Percentiles rank a stretch among this genome's conserved stretches.
Conservation (phyloP, 2,888 invertebrate genomes). For the Chloroclystis v-ata region DNA sequence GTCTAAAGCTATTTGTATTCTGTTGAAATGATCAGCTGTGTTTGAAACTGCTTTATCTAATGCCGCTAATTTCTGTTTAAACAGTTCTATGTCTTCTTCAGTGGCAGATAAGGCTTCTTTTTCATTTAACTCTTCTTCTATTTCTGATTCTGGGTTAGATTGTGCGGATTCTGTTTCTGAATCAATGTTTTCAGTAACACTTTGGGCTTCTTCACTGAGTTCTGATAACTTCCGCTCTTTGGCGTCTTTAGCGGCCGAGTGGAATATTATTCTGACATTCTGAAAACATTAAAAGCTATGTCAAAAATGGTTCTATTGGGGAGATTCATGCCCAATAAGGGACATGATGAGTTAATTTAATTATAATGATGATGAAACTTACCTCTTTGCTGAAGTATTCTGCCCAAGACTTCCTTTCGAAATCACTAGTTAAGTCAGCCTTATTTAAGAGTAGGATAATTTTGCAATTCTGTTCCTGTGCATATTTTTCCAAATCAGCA, state of each 20-base stretch:
- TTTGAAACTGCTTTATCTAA: constrained; percentile 74
- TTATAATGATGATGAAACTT: no score
- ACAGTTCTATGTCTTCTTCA: constrained; percentile 63
- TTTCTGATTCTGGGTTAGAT: constrained; percentile 38
- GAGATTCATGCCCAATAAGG: no score
- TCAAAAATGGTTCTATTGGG: no score
- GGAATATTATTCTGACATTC: constrained; percentile 89
- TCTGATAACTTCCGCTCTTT: constrained; percentile 69
- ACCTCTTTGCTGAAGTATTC: constrained; percentile 86
- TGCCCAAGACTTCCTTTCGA: constrained; percentile 91
- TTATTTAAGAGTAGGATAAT: constrained; percentile 96
- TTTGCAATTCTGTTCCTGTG: constrained; percentile 64
- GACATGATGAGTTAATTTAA: no score
- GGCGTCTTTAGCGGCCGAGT: constrained; percentile 85
- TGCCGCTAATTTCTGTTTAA: constrained; percentile 71
- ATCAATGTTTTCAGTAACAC: constrained; percentile 31
- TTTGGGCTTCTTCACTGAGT: constrained; percentile 36
- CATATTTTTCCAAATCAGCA: constrained; percentile 88
- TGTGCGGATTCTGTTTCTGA: constrained; percentile 51
- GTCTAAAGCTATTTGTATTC: constrained; percentile 73
- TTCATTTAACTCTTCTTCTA: constrained; percentile 45
- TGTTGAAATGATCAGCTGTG: constrained; percentile 75
- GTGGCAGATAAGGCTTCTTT: constrained; percentile 47
- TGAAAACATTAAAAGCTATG: constrained; percentile 41
- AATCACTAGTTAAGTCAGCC: constrained; percentile 90